These are phyloP conservation scores for Esox niger DNA, from an alignment of 2,113 vertebrate genomes.

Conservation along the genomic window DNA sequence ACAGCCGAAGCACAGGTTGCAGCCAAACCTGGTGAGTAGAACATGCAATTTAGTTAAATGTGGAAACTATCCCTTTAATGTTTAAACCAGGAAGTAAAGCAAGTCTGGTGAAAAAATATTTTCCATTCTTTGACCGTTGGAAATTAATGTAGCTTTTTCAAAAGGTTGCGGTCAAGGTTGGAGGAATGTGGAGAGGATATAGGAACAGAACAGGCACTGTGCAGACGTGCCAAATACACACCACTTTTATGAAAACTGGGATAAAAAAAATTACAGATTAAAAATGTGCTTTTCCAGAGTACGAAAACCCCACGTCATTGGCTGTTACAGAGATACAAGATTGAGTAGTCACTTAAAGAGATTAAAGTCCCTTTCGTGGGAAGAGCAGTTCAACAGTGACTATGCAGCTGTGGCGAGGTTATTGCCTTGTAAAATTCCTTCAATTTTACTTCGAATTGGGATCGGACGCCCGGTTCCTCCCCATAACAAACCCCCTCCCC, in stretches of 20 bases:
- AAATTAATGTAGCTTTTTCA: not conserved
- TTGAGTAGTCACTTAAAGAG: not conserved
- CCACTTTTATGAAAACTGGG: not conserved
- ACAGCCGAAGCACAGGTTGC: no score
- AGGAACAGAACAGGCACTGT: not conserved
- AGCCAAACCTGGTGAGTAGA: no score
- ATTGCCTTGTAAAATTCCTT: not conserved
- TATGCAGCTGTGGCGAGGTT: not conserved
- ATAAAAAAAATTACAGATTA: not conserved
- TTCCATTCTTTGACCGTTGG: no score
- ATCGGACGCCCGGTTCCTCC: not conserved
- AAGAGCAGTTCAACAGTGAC: not conserved
- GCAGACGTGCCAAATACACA: not conserved
- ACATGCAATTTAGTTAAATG: no score
- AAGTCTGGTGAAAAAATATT: no score
- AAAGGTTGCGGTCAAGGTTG: not conserved
- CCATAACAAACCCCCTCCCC: not conserved
- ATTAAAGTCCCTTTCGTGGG: not conserved
- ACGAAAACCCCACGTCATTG: no score
- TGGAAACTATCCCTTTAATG: no score
- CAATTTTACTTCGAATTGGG: not conserved
- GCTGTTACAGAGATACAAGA: not conserved
- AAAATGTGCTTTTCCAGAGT: no score
- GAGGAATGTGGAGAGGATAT: not conserved
- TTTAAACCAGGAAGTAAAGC: not conserved